Percentiles rank a stretch among this genome's conserved stretches.
phyloP scores from a whole-genome alignment of 2,888 invertebrate genomes.

The Nipponacmea schrenckii region DNA sequence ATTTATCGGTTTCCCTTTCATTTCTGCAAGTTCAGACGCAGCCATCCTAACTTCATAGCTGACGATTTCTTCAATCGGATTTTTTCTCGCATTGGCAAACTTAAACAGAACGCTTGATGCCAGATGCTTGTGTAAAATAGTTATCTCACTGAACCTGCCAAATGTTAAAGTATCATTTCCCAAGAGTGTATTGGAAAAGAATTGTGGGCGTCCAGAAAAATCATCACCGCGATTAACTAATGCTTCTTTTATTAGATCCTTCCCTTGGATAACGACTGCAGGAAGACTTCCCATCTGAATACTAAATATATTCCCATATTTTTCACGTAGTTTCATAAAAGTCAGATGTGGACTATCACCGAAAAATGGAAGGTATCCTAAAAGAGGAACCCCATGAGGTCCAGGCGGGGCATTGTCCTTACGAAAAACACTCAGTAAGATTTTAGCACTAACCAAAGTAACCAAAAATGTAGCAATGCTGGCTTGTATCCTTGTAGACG shows the following conservation, averaged over 20 bases:
- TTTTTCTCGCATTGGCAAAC: constrained; percentile 26
- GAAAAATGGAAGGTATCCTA: constrained; percentile 40
- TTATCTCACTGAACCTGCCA: constrained; percentile 20
- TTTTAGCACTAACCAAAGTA: not conserved
- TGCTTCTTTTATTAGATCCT: constrained; percentile 25
- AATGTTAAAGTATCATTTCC: constrained; percentile 24
- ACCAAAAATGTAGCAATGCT: not conserved
- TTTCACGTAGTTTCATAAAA: constrained; percentile 28
- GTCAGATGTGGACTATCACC: constrained; percentile 30
- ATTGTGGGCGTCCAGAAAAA: constrained; percentile 33
- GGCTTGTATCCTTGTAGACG: not conserved
- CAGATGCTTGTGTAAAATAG: constrained; percentile 37
- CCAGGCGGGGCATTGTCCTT: constrained; percentile 23
- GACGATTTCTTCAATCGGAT: constrained; percentile 26
- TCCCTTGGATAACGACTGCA: constrained; percentile 38
- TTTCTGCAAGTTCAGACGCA: constrained; percentile 10
- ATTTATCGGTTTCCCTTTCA: constrained; percentile 14
- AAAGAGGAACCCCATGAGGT: constrained; percentile 36
- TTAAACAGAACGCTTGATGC: constrained; percentile 30
- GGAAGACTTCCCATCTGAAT: constrained; percentile 36
- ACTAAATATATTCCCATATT: constrained; percentile 38
- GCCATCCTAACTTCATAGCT: constrained; percentile 20
- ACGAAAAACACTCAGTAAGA: not conserved
- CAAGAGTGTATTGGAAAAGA: constrained; percentile 22
- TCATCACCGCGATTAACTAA: constrained; percentile 23